Evolutionary conservation across 2,888 invertebrate genomes (phyloP).

Genomic region (Dolichomitus sp.): DNA sequence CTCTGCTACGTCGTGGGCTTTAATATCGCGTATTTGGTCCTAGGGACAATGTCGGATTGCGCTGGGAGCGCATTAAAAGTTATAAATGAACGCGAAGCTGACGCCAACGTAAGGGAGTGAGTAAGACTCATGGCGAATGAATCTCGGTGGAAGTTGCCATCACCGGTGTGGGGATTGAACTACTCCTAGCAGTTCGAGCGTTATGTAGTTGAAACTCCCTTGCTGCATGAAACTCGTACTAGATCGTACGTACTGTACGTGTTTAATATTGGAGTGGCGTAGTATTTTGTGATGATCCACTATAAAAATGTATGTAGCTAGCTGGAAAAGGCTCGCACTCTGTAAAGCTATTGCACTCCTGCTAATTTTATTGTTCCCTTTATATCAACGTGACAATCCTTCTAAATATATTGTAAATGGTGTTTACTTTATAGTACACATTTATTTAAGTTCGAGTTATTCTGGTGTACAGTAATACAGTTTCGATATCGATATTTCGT

Average conservation of each 20-base stretch:
- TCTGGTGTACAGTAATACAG: too few relatives aligned
- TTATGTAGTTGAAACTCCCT: conserved; percentile 23
- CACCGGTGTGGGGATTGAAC: neutral
- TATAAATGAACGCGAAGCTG: conserved; percentile 56
- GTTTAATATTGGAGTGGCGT: neutral
- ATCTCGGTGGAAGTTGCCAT: conserved; percentile 50
- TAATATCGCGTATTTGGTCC: conserved; percentile 1
- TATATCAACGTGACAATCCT: too few relatives aligned
- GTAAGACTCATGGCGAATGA: conserved; percentile 44
- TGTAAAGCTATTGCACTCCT: neutral
- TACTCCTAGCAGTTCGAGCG: neutral
- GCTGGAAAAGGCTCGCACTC: too few relatives aligned
- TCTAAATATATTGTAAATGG: too few relatives aligned
- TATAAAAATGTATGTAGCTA: neutral
- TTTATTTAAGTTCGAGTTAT: too few relatives aligned
- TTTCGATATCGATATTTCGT: too few relatives aligned
- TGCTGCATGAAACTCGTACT: conserved; percentile 13
- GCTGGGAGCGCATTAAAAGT: conserved; percentile 59
- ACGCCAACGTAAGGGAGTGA: conserved; percentile 21
- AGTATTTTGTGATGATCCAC: neutral
- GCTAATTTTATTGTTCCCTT: neutral
- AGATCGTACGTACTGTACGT: neutral
- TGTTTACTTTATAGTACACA: too few relatives aligned
- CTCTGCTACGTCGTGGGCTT: conserved; percentile 3
- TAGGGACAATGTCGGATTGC: conserved; percentile 17